Base-by-base conservation (phyloP, 2,113 vertebrate genomes). In the Alligator mississippiensis region DNA sequence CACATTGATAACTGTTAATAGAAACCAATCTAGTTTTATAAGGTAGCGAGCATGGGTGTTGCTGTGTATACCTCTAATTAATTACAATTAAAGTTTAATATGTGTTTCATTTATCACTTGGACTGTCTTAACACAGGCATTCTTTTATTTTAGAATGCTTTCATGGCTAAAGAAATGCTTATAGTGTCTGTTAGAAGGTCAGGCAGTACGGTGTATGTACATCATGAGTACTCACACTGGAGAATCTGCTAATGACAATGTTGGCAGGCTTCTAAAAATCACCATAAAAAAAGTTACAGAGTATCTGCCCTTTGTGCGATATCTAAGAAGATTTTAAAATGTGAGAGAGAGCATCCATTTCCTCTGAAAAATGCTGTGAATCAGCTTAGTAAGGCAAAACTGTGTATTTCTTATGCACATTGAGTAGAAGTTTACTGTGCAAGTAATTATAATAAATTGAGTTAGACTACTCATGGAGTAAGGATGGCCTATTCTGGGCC, bases 1-100 rank as follows among this genome's bases (percentile, higher is more conserved):
- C 97, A 97, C 93, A 88, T 95, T 96, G 87, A 92, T 91, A 94
- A 82, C 72, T 87, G 91, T 84, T 93, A 90, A 93, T 22, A 88
- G 93, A 83, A 95, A 88, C 63, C 82, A 85, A 55, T 89, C 68
- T 38, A 47, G 84, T 91, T 97, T 93, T 91, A 75, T 93, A 86
- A 77, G 76, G 79, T 80, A 64, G 63, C 89, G 64, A 95, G 78
- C 68, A 58, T 54, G 57, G n/a, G 13, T 1, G 1, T 92, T 88
- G 63, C 28, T 88, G 19, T 58, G 28, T 84, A 80, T 82, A 66
- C 68, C 90, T 95, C 78, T 87, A 96, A 96, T 97, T 96, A 92
- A 89, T 93, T 96, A 81, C 62, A 95, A 90, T 95, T 77, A 92
- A 94, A 27, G 79, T 18, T 95, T 93, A 92, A 88, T 95, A 61